Evolutionary conservation across 2,888 invertebrate genomes (phyloP).

Genomic region (Listrodromus nycthemerus): DNA sequence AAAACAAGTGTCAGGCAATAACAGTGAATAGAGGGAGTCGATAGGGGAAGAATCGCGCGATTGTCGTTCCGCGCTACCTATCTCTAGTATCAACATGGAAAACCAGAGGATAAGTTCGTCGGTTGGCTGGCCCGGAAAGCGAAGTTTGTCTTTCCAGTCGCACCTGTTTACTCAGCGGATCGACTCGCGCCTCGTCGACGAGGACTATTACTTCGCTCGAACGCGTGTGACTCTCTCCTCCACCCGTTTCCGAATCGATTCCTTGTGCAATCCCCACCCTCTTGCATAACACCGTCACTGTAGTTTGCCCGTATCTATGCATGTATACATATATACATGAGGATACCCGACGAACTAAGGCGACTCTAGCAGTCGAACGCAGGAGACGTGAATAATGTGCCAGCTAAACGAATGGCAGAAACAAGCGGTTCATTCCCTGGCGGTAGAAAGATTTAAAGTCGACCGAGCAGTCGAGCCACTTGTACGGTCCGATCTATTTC

Average conservation of each 20-base stretch:
- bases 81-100: slow-evolving; percentile 37
- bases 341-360: slow-evolving; percentile 14
- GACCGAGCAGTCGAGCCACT: neutral
- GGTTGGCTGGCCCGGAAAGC: slow-evolving; percentile 34
- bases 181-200: slow-evolving; percentile 47
- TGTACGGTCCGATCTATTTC: neutral
- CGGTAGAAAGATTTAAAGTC: neutral
- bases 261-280: slow-evolving; percentile 45
- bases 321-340: slow-evolving; percentile 6
- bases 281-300: slow-evolving; percentile 24
- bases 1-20: neutral
- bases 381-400: slow-evolving; percentile 46
- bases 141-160: slow-evolving; percentile 54
- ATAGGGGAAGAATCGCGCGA: slow-evolving; percentile 1
- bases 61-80: slow-evolving; percentile 21
- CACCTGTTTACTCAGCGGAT: slow-evolving; percentile 57
- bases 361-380: slow-evolving; percentile 31
- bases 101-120: slow-evolving; percentile 44
- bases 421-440: slow-evolving; percentile 15
- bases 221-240: slow-evolving; percentile 41
- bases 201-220: slow-evolving; percentile 53
- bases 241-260: slow-evolving; percentile 53
- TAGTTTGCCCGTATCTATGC: slow-evolving; percentile 21
- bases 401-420: slow-evolving; percentile 29
- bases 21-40: neutral